Base-by-base conservation (phyloP, 2,888 invertebrate species). In the Nemapogon koenigi region DNA sequence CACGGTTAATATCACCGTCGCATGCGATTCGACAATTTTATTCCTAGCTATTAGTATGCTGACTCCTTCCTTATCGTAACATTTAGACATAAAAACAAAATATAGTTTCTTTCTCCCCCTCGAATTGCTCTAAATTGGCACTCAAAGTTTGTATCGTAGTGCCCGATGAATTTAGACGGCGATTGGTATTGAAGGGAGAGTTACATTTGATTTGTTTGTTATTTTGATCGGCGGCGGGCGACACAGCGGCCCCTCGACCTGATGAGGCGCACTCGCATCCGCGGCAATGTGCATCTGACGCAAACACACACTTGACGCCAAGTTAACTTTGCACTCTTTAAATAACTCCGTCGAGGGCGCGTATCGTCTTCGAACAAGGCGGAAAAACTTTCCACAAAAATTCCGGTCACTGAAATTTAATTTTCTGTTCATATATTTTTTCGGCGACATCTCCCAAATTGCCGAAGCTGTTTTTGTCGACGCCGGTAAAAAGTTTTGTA, bases 21-120 rank as follows among this genome's bases (percentile, higher is more conserved):
- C 73, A 73, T 72, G 72, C 73, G 66, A 73, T 73, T 63, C 62
- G 58, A 69, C 68, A 69, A 76, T 73, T 76, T 73, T 65, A 75
- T 73, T 75, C 61, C 59, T 58, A n/a, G 62, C 62, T 69, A 67
- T 67, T 70, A 69, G 59, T 59, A 62, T 62, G 63, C 55, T 51
- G 51, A 57, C 56, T 59, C 58, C 69, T 68, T 71, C 68, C 66
- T 71, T 68, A 72, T 71, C 64, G 72, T 57, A 60, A 64, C 64
- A 64, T 66, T 69, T 55, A 57, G 65, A 59, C 56, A 60, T 64
- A 57, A 66, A 66, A 69, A 68, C 60, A 64, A 68, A 68, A 68
- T 64, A 26, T 37, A 31, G 40, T 37, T 30, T 18, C 38, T 41
- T 19, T 18, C 22, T 22, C 25, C 15, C 15, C 7, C 18, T 22